Percentiles rank a stretch among this genome's conserved stretches.
phyloP scores from a whole-genome alignment of 2,888 invertebrate genomes.

The Sarcophaga variegata region DNA sequence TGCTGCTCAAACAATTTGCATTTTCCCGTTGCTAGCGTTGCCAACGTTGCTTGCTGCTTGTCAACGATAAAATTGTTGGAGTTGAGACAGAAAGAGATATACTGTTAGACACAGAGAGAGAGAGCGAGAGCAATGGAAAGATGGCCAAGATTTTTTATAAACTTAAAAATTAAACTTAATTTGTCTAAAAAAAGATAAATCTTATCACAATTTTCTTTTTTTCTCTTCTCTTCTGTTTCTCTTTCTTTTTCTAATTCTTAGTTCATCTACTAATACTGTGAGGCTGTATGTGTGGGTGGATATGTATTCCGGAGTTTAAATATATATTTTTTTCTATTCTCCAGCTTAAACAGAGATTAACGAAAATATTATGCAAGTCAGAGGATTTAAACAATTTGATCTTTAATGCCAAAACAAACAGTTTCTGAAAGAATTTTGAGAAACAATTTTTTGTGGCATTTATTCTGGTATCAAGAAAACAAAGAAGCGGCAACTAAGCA shows the following conservation, averaged over 20 bases:
- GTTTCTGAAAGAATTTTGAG: no score
- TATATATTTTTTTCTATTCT: constrained; percentile 3
- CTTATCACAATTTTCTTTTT: neutral
- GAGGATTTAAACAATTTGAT: constrained; percentile 1
- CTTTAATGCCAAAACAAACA: no score
- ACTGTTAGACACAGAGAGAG: no score
- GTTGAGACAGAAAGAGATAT: no score
- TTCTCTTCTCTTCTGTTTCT: no score
- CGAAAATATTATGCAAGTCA: constrained; percentile 29
- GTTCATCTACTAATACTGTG: no score
- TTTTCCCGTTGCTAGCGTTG: constrained; percentile 37
- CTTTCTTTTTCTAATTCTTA: no score
- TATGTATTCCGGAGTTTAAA: neutral
- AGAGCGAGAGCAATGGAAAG: no score
- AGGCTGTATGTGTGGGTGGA: neutral
- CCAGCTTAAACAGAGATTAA: constrained; percentile 43
- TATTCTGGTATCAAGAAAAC: no score
- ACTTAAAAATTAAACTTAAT: constrained; percentile 63
- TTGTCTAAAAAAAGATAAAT: constrained; percentile 55
- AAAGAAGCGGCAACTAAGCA: no score
- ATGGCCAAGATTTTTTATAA: constrained; percentile 41
- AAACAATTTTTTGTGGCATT: no score
- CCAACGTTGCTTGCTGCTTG: constrained; percentile 41
- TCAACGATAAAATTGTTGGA: constrained; percentile 44
- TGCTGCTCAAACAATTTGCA: constrained; percentile 17